Evolutionary conservation across 2,113 vertebrate genomes (phyloP), one percentile per base, ranked within the genome.

Genomic region (Oncorhynchus keta): DNA sequence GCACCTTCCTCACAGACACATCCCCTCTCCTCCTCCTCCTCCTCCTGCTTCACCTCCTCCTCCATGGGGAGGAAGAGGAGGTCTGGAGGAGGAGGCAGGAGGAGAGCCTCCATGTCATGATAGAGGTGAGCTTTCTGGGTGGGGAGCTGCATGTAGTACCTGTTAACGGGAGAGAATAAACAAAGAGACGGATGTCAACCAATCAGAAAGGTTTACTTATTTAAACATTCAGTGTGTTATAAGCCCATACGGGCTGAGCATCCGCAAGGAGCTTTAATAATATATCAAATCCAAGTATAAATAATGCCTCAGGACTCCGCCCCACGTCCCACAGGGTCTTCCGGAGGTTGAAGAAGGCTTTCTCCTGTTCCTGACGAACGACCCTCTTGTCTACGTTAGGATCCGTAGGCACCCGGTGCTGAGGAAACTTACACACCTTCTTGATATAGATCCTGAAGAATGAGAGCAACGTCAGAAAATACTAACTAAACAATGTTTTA

Each of bases 81-180:
- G 66, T 91, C 77, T 30, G 90, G 84, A 0, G 93, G 93, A 66
- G 89, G 78, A 79, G 93, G 88, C 16, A 92, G 89, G 72, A 91
- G 92, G 11, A 90, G 74, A 11, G 89, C 71, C 71, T 94, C 94
- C 84, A 95, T 76, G 81, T 94, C 92, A 57, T 96, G 95, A 85
- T 96, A 96, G 0, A 95, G 94, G 84, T 96, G 95, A 65, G 95
- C 95, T 81, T 95, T 94, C 86, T 94, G 92, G 13, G 95, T 95
- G 70, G 95, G 95, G 81, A 96, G 92, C 87, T 96, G 95, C 70
- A 95, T 85, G 72, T 96, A 96, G 93, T 94, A 96, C 88, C 95
- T 96, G 81, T 12, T 11, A 48, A 7, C 9, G 28, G 72, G 39
- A 45, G 39, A 45, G 39, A 45, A 45, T 11, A 9, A 45, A 45